Percentiles rank a stretch among this genome's conserved stretches.
Evolutionary conservation across 1,140 invertebrate species (phyloP).

Genomic region (Eulimnadia texana): DNA sequence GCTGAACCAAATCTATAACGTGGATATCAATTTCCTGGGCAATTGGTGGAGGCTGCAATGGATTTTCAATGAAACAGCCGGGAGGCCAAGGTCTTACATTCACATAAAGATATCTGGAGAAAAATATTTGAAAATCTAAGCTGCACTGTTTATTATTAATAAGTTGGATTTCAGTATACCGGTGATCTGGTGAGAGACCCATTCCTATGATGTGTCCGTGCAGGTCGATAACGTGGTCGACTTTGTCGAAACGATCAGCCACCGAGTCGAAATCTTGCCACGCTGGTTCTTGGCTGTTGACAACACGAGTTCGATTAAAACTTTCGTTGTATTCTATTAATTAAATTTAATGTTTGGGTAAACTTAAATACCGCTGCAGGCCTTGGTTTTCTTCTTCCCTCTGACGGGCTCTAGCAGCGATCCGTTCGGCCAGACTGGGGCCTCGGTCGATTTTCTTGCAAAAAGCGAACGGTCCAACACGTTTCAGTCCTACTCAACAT

Average conservation of each 20-base stretch:
- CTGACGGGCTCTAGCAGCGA: constrained; percentile 33
- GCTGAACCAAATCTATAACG: constrained; percentile 65
- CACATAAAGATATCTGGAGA: constrained; percentile 61
- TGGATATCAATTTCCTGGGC: constrained; percentile 85
- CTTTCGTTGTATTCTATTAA: no score
- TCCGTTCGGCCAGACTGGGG: constrained; percentile 46
- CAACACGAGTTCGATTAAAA: neutral
- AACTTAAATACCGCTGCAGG: neutral
- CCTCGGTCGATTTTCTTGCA: constrained; percentile 51
- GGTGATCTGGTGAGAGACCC: constrained; percentile 71
- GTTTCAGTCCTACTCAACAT: constrained; percentile 34
- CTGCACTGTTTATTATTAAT: neutral
- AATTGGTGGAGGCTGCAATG: constrained; percentile 66
- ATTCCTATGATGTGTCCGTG: constrained; percentile 82
- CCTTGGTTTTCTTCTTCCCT: constrained; percentile 13
- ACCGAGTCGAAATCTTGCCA: constrained; percentile 54
- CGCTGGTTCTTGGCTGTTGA: constrained; percentile 37
- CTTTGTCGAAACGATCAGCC: constrained; percentile 53
- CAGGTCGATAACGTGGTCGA: constrained; percentile 71
- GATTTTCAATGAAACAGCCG: constrained; percentile 59
- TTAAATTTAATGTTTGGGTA: no score
- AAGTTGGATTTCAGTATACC: constrained; percentile 32
- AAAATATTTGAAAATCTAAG: constrained; percentile 20
- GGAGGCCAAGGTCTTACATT: constrained; percentile 74
- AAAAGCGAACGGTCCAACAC: constrained; percentile 55